Evolutionary conservation across 2,797 vertebrate species (phyloP).

Genomic region (Onychomys arenicola): DNA sequence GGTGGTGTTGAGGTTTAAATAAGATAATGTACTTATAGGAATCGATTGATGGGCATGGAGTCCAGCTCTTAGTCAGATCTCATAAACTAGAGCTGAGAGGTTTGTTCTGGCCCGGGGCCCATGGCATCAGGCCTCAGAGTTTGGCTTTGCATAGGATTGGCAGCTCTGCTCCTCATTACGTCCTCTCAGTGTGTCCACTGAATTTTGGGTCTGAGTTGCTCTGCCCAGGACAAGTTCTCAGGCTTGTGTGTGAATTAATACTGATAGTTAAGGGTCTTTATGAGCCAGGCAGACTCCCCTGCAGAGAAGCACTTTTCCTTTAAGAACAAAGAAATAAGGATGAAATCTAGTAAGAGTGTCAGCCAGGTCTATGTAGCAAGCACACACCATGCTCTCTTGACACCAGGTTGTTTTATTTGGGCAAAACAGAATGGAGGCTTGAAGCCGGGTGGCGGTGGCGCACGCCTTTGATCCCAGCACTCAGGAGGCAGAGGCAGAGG

Average conservation of each 20-base stretch:
- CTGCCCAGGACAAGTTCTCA: neutral
- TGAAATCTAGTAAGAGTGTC: neutral
- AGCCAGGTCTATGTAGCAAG: neutral
- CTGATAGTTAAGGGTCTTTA: neutral
- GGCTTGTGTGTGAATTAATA: neutral
- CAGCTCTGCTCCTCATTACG: neutral
- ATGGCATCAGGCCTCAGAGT: neutral
- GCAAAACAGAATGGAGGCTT: neutral
- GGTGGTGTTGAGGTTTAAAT: neutral
- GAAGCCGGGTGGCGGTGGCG: neutral
- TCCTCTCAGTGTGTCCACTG: neutral
- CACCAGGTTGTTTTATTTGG: neutral
- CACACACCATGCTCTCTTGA: neutral
- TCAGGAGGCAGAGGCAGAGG: neutral
- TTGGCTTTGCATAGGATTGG: neutral
- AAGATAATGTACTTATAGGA: neutral
- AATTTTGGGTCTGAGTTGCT: neutral
- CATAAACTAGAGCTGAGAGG: neutral
- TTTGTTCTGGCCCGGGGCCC: neutral
- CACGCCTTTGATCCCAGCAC: neutral
- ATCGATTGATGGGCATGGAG: neutral
- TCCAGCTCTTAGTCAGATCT: neutral
- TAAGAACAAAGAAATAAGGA: neutral
- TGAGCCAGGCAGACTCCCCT: neutral
- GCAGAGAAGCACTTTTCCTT: neutral